These are phyloP conservation scores for Sceloporus undulatus DNA, from an alignment of 2,113 vertebrate species.

Conservation along the genomic window DNA sequence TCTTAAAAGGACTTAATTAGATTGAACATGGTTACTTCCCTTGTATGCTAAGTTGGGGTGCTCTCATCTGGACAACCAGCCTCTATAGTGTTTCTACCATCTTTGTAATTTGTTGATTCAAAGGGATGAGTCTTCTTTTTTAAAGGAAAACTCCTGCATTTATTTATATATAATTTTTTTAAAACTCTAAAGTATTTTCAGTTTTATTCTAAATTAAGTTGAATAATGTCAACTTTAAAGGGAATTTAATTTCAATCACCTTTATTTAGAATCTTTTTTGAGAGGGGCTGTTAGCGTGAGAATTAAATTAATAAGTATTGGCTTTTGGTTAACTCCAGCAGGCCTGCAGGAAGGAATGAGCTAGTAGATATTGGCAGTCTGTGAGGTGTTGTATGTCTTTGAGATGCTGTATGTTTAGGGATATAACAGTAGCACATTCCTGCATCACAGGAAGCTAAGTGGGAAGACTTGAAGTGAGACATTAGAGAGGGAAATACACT, in stretches of 20 bases:
- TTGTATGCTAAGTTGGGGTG: conserved; percentile 37
- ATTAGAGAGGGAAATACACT: not conserved
- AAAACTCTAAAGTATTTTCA: not conserved
- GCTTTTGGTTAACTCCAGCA: not conserved
- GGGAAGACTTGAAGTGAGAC: not conserved
- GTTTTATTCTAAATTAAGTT: conserved; percentile 64
- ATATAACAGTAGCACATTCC: not conserved
- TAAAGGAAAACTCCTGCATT: conserved; percentile 4
- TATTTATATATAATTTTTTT: not conserved
- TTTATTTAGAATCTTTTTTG: not conserved
- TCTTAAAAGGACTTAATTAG: conserved; percentile 76
- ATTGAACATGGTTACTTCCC: conserved; percentile 61
- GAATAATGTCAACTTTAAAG: accelerated
- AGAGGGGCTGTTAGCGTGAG: conserved; percentile 11
- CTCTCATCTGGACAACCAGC: conserved; percentile 53
- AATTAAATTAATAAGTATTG: not conserved
- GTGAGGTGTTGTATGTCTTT: not conserved
- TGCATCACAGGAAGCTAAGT: not conserved
- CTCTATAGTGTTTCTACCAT: conserved; percentile 60
- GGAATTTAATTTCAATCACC: conserved; percentile 6
- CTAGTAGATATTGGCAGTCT: not conserved
- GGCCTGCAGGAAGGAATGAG: not conserved
- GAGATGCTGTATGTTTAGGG: not conserved
- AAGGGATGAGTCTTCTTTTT: conserved; percentile 46
- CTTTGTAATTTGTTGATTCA: conserved; percentile 62